phyloP scores from a whole-genome alignment of 2,888 invertebrate genomes.

The Onchidella celtica region DNA sequence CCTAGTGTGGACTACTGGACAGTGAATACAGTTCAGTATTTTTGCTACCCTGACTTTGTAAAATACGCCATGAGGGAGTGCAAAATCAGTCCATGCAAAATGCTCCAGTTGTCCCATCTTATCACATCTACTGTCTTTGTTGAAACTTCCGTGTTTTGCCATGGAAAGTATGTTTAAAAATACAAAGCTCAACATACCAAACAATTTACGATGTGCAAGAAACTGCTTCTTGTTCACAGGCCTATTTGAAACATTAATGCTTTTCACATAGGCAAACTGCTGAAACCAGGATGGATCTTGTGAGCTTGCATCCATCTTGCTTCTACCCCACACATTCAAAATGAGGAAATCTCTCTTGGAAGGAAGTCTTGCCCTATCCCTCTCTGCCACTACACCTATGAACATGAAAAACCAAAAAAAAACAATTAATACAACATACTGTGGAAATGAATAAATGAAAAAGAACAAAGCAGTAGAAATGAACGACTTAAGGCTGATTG shows the following conservation, averaged over 20 bases:
- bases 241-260: background rate
- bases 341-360: constrained; percentile 14
- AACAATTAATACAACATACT: background rate
- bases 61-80: too few species aligned
- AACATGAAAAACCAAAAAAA: background rate
- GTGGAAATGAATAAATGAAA: background rate
- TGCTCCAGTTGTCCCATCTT: too few species aligned
- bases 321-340: constrained; percentile 21
- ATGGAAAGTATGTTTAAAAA: too few species aligned
- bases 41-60: too few species aligned
- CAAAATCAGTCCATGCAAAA: too few species aligned
- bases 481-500: too few species aligned
- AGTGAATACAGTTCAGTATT: too few species aligned
- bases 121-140: too few species aligned
- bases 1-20: too few species aligned
- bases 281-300: background rate
- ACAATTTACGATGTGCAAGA: background rate
- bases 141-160: too few species aligned
- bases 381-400: background rate
- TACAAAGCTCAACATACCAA: too few species aligned
- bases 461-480: background rate
- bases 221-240: background rate
- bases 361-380: background rate
- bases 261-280: constrained; percentile 36
- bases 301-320: background rate